phyloP scores from a whole-genome alignment of 2,113 vertebrate genomes.

The Hyperoodon ampullatus region DNA sequence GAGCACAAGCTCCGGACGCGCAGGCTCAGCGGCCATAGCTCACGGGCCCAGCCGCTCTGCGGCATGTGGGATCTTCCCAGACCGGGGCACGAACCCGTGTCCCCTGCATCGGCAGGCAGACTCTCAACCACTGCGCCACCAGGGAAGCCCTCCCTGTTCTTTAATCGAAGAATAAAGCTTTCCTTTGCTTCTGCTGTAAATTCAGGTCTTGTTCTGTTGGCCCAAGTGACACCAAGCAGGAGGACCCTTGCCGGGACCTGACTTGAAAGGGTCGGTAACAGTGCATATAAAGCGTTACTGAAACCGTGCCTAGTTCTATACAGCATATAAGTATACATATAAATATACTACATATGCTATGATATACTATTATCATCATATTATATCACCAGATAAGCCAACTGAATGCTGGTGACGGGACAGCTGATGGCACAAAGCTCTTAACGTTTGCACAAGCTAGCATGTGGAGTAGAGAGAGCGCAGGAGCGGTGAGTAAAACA shows the following conservation, averaged over 20 bases:
- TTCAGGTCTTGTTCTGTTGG: not conserved
- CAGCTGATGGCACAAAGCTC: not conserved
- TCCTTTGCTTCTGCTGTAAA: not conserved
- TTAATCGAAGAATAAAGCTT: not conserved
- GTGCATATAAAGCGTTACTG: not conserved
- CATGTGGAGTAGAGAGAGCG: accelerated
- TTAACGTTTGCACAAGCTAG: not conserved
- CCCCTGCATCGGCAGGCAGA: no score
- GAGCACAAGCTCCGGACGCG: no score
- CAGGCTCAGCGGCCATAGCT: no score
- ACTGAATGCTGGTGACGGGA: not conserved
- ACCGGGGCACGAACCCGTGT: no score
- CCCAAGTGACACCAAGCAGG: not conserved
- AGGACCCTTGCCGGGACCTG: not conserved
- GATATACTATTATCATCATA: not conserved
- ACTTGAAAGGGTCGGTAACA: not conserved
- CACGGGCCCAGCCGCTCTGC: no score
- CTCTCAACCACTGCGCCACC: no score
- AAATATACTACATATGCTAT: no score
- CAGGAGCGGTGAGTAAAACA: not conserved
- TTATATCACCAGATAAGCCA: not conserved
- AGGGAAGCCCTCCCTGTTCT: not conserved
- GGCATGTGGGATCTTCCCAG: no score
- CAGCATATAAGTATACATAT: not conserved
- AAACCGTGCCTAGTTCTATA: not conserved